Conservation (phyloP, 2,888 invertebrate genomes). For the Heliconius cydno region DNA sequence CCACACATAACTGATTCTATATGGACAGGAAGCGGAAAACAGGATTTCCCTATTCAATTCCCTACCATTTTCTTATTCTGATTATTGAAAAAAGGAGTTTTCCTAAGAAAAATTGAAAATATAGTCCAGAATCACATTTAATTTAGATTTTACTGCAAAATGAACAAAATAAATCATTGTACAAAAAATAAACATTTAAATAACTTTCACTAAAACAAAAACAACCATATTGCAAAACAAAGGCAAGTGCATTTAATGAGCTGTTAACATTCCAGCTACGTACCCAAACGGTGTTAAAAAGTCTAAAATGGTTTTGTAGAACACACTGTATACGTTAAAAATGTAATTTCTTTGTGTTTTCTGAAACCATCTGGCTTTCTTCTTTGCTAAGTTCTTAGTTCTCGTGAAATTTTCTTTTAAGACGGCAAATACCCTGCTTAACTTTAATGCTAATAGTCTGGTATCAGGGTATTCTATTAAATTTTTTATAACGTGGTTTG, state of each 20-base stretch:
- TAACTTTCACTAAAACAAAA: too few relatives aligned
- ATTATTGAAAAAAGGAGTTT: too few relatives aligned
- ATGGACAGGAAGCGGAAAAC: too few relatives aligned
- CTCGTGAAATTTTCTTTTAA: slow-evolving; percentile 24
- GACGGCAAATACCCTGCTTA: slow-evolving; percentile 11
- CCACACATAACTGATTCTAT: too few relatives aligned
- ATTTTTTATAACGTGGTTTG: not conserved
- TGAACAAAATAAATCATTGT: too few relatives aligned
- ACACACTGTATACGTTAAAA: slow-evolving; percentile 28
- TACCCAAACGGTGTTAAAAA: slow-evolving; percentile 28
- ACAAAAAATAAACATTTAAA: too few relatives aligned
- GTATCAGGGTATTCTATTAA: not conserved
- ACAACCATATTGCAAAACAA: slow-evolving; percentile 23
- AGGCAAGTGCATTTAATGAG: slow-evolving; percentile 31
- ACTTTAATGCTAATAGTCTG: slow-evolving; percentile 17
- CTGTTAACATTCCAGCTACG: slow-evolving; percentile 37
- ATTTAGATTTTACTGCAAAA: too few relatives aligned
- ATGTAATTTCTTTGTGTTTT: slow-evolving; percentile 37
- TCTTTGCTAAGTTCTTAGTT: slow-evolving; percentile 30
- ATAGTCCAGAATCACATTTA: too few relatives aligned
- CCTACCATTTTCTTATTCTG: too few relatives aligned
- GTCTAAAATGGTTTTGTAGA: slow-evolving; percentile 26
- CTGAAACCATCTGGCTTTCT: slow-evolving; percentile 36
- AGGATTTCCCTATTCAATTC: too few relatives aligned
- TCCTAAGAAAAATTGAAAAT: too few relatives aligned